Conservation (phyloP, 2,888 invertebrate genomes). For the Fragum whitleyi region DNA sequence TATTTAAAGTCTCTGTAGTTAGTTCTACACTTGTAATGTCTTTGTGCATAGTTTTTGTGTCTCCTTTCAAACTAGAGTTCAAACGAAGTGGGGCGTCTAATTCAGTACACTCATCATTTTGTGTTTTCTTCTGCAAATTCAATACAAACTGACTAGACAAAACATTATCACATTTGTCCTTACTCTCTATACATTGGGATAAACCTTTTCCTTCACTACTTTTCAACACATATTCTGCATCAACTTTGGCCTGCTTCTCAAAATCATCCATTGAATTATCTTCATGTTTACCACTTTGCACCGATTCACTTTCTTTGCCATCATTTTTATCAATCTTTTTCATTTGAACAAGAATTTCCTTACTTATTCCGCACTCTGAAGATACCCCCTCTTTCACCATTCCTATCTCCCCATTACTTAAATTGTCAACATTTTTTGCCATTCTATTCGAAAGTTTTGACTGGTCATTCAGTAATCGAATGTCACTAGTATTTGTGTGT, state of each 20-base stretch:
- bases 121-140: slow-evolving; percentile 17
- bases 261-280: not conserved
- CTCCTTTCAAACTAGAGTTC: slow-evolving; percentile 18
- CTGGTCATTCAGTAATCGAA: not conserved
- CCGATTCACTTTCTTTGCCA: not conserved
- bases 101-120: slow-evolving; percentile 12
- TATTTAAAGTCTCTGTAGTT: not conserved
- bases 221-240: not conserved
- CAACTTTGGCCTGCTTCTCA: not conserved
- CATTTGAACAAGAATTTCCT: not conserved
- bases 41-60: slow-evolving; percentile 22
- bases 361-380: not conserved
- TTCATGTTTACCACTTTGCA: not conserved
- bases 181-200: not conserved
- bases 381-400: not conserved
- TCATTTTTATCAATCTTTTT: not conserved
- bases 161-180: slow-evolving; percentile 23
- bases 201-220: not conserved
- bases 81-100: not conserved
- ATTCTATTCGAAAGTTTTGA: not conserved
- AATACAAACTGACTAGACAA: slow-evolving; percentile 31
- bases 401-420: slow-evolving; percentile 9
- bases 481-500: not conserved
- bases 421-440: slow-evolving; percentile 12
- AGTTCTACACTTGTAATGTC: not conserved